These are phyloP conservation scores for Pycnomerus fuliginosus DNA, from an alignment of 2,888 invertebrate species.

Conservation along the genomic window DNA sequence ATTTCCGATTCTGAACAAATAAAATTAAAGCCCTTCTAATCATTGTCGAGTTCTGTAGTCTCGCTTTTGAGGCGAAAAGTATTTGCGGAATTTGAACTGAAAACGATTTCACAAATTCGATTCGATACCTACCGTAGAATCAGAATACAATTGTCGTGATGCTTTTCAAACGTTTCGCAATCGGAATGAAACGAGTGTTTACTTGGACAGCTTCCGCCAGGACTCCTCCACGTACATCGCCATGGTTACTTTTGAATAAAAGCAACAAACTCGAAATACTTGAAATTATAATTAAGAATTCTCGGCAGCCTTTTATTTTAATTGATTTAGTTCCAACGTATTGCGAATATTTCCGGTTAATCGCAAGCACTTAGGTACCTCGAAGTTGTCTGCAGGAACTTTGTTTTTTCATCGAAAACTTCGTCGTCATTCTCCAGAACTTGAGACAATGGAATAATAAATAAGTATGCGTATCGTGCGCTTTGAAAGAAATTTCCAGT, in stretches of 20 bases:
- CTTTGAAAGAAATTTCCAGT: constrained; percentile 26
- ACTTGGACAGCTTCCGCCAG: constrained; percentile 14
- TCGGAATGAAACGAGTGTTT: constrained; percentile 16
- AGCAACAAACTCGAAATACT: constrained; percentile 21
- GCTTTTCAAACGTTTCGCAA: constrained; percentile 10
- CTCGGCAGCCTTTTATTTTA: too few relatives aligned
- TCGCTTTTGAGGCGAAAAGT: constrained; percentile 22
- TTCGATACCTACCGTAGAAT: constrained; percentile 19
- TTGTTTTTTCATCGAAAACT: constrained; percentile 14
- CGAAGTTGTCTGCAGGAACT: too few relatives aligned
- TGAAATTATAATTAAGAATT: constrained; percentile 21
- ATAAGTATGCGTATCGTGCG: constrained; percentile 26
- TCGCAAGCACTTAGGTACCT: too few relatives aligned
- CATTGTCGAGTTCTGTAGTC: constrained; percentile 15
- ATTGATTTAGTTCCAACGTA: too few relatives aligned
- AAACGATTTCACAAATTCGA: constrained; percentile 23
- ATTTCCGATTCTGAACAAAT: constrained; percentile 31
- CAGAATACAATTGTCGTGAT: constrained; percentile 21
- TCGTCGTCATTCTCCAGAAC: constrained; percentile 14
- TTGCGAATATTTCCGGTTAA: too few relatives aligned
- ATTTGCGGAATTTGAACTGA: constrained; percentile 26
- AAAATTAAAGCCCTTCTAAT: constrained; percentile 34
- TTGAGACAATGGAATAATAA: constrained; percentile 24
- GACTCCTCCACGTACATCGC: constrained; percentile 15
- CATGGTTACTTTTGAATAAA: constrained; percentile 25